phyloP scores from a whole-genome alignment of 1,140 invertebrate genomes.

The Teleogryllus occipitalis region DNA sequence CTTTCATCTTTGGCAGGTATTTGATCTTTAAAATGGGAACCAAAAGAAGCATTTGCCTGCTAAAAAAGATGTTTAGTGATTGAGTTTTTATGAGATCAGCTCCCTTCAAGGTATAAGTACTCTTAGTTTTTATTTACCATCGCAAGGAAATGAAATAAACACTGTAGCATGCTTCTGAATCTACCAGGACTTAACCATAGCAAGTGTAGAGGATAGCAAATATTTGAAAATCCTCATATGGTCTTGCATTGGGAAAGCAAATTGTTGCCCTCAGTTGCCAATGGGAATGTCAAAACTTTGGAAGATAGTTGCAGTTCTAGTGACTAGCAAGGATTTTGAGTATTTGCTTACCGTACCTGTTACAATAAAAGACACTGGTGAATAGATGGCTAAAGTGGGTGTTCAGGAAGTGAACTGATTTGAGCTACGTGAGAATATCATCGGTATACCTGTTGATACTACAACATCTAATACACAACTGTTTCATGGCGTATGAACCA shows the following conservation, averaged over 20 bases:
- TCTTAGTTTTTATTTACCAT: no score
- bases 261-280: constrained; percentile 20
- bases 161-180: no score
- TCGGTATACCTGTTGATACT: constrained; percentile 17
- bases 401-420: constrained; percentile 18
- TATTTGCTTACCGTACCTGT: constrained; percentile 13
- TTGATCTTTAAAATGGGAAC: no score
- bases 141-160: no score
- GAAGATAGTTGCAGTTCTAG: constrained; percentile 14
- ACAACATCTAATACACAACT: constrained; percentile 20
- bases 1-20: no score
- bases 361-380: constrained; percentile 19
- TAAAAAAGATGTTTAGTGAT: no score
- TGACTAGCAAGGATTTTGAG: constrained; percentile 13
- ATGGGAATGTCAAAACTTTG: constrained; percentile 20
- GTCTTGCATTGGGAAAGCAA: constrained; percentile 21
- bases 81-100: no score
- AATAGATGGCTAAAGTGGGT: constrained; percentile 20
- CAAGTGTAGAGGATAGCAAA: background rate
- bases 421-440: constrained; percentile 18
- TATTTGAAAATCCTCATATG: constrained; percentile 19
- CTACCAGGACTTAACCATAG: no score
- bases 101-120: no score
- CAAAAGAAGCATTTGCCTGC: no score
- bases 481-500: constrained; percentile 18